phyloP scores from a whole-genome alignment of 2,797 vertebrate species.

The Naso thynnoides region DNA sequence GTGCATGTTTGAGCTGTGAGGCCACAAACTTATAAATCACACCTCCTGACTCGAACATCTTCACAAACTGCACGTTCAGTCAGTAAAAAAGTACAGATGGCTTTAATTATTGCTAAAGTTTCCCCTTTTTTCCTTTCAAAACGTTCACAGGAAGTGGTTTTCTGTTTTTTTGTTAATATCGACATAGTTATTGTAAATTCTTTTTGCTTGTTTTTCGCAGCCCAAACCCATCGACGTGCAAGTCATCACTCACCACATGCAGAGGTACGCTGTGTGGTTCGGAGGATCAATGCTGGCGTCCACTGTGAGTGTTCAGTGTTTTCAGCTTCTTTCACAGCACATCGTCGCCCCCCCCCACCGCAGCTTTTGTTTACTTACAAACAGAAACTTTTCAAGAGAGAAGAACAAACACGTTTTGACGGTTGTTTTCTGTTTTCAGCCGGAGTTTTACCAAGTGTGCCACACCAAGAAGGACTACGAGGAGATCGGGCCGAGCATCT shows the following conservation, averaged over 20 bases:
- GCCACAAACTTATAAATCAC: too few relatives aligned
- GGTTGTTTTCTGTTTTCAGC: conserved; percentile 79
- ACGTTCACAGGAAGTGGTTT: not conserved
- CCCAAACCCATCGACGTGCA: conserved; percentile 98
- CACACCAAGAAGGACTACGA: conserved; percentile 99
- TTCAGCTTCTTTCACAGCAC: not conserved
- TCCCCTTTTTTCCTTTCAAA: not conserved
- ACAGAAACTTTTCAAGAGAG: not conserved
- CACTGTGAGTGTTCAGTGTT: conserved; percentile 88
- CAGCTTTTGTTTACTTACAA: not conserved
- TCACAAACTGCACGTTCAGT: not conserved
- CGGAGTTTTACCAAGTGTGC: conserved; percentile 99
- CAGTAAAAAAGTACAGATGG: not conserved
- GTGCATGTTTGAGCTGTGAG: too few relatives aligned
- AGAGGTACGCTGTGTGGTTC: conserved; percentile 99
- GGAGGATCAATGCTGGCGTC: conserved; percentile 99
- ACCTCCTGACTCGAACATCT: not conserved
- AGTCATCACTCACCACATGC: conserved; percentile 98
- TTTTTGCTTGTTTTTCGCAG: conserved; percentile 69
- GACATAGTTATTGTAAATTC: not conserved
- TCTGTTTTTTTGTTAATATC: not conserved
- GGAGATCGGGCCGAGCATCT: conserved; percentile 99
- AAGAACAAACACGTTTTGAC: too few relatives aligned
- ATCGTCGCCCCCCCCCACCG: not conserved
- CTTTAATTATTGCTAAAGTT: not conserved